Conservation (phyloP, 1,140 invertebrate genomes). For the Drosophila nikananu region DNA sequence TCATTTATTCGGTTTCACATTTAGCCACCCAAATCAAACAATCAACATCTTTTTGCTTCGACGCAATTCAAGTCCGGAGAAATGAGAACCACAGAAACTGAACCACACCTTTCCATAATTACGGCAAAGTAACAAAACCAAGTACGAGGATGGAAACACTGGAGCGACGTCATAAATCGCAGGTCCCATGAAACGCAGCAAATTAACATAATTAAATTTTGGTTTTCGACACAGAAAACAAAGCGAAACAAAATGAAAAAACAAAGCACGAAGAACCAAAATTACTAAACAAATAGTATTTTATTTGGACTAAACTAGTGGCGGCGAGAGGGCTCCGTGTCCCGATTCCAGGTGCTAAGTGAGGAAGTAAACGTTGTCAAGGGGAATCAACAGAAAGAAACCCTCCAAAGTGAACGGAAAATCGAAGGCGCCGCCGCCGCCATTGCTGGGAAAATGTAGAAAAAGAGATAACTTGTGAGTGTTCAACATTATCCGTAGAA, state of each 20-base stretch:
- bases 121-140: slow-evolving; percentile 40
- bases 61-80: slow-evolving; percentile 51
- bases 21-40: slow-evolving; percentile 61
- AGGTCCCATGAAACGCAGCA: slow-evolving; percentile 76
- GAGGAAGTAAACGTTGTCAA: slow-evolving; percentile 66
- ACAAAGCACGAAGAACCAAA: slow-evolving; percentile 33
- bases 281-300: slow-evolving; percentile 71
- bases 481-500: slow-evolving; percentile 3
- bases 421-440: slow-evolving; percentile 23
- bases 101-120: slow-evolving; percentile 68
- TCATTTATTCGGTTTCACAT: slow-evolving; percentile 43
- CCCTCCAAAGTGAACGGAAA: slow-evolving; percentile 33
- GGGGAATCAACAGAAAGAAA: slow-evolving; percentile 47
- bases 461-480: slow-evolving; percentile 12
- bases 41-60: slow-evolving; percentile 75
- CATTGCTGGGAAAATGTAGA: slow-evolving; percentile 24
- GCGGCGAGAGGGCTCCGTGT: slow-evolving; percentile 11
- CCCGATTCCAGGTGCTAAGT: slow-evolving; percentile 65
- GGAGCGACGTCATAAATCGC: slow-evolving; percentile 60
- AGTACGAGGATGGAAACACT: slow-evolving; percentile 10
- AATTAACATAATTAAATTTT: slow-evolving; percentile 84
- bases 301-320: slow-evolving; percentile 79
- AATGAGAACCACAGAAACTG: slow-evolving; percentile 44
- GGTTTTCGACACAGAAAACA: slow-evolving; percentile 79
- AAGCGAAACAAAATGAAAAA: slow-evolving; percentile 58